Conservation (phyloP, 2,797 vertebrate genomes). For the Siniperca obscura region DNA sequence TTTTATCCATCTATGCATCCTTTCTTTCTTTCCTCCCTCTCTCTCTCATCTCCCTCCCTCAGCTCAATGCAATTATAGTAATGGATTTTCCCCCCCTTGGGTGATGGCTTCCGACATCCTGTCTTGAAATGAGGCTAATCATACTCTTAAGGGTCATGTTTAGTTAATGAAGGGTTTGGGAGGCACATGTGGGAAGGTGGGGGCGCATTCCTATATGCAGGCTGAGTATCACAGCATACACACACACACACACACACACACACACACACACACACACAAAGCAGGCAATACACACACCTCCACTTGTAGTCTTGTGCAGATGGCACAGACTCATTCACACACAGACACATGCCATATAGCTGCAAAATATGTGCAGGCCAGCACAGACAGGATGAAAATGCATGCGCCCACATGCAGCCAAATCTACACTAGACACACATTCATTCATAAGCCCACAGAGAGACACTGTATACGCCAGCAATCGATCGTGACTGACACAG, state of each 20-base stretch:
- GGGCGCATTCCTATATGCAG: slow-evolving; percentile 52
- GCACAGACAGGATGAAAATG: slow-evolving; percentile 54
- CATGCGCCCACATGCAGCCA: slow-evolving; percentile 47
- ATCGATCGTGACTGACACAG: slow-evolving; percentile 52
- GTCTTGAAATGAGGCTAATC: slow-evolving; percentile 94
- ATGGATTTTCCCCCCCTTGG: slow-evolving; percentile 89
- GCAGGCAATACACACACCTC: slow-evolving; percentile 79
- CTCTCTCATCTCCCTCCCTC: slow-evolving; percentile 72
- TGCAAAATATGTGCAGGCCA: slow-evolving; percentile 36
- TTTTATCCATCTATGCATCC: slow-evolving; percentile 84
- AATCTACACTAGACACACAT: slow-evolving; percentile 45
- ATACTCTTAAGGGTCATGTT: slow-evolving; percentile 96
- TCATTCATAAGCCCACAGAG: slow-evolving; percentile 71
- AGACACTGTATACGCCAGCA: slow-evolving; percentile 36
- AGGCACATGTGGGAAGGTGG: slow-evolving; percentile 67
- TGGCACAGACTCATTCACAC: slow-evolving; percentile 57
- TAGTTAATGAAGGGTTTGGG: slow-evolving; percentile 92
- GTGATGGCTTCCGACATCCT: slow-evolving; percentile 99
- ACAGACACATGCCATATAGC: slow-evolving; percentile 16
- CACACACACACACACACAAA: slow-evolving; percentile 77
- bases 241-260: slow-evolving; percentile 84
- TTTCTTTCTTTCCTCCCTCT: slow-evolving; percentile 73
- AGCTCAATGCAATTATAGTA: slow-evolving; percentile 94
- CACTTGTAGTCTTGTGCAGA: slow-evolving; percentile 73
- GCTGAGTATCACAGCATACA: slow-evolving; percentile 76